Base-by-base conservation (phyloP, 2,888 invertebrate genomes). In the Acrobeloides nanus region DNA sequence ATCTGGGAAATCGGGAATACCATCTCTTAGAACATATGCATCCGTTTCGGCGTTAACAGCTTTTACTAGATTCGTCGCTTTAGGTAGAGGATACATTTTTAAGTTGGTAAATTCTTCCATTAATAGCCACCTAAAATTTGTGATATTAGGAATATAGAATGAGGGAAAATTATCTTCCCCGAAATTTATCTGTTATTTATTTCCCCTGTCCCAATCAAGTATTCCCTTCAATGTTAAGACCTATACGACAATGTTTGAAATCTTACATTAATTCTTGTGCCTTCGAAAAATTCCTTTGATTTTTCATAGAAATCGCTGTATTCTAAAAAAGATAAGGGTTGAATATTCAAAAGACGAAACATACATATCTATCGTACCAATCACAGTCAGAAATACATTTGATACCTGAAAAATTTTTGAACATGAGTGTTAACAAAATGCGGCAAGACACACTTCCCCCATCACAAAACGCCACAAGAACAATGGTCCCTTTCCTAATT, bases 61-160 rank as follows among this genome's bases (percentile, higher is more conserved):
- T 55, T 89, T 89, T 51, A 89, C 86, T 41, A 93, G 78, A 8
- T 84, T 84, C 0, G 92, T 86, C 72, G 95, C 93, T 40, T 83
- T 83, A 0, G 81, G 81, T 15, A 83, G 79, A 2, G 88, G 84
- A 73, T 90, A 97, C 76, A 93, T 90, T 59, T 84, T 86, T 32
- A 97, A 79, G 77, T 93, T 92, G 0, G 95, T 97, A 15, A 90
- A 95, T 75, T 95, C 92, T 73, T 97, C 95, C 95, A 97, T 95
- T 61, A 95, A 84, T 0, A 92, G 90, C 39, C 87, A 80, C 93
- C 95, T 93, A n/a, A n/a, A n/a, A n/a, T n/a, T n/a, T n/a, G n/a
- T n/a, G n/a, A n/a, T n/a, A n/a, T n/a, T n/a, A n/a, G n/a, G n/a
- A n/a, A n/a, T n/a, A n/a, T n/a, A n/a, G n/a, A n/a, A n/a, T n/a